Conservation (phyloP, 2,888 invertebrate species). For the Leucania comma region DNA sequence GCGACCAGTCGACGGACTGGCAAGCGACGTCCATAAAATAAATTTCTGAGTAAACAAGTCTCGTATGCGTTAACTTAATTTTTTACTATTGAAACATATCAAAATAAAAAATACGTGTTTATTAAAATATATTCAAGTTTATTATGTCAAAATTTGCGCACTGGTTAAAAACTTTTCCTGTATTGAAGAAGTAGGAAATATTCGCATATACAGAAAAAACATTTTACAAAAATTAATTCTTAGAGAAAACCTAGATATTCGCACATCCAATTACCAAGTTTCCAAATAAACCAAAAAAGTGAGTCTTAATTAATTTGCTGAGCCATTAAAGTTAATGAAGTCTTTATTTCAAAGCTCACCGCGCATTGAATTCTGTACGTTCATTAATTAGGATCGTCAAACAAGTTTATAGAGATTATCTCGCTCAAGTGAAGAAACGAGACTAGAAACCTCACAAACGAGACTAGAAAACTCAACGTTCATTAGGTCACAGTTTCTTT, state of each 20-base stretch:
- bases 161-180: too few species aligned
- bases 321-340: constrained; percentile 30
- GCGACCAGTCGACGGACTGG: too few species aligned
- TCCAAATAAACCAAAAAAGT: constrained; percentile 1
- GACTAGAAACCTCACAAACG: background rate
- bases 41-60: too few species aligned
- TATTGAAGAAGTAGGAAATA: too few species aligned
- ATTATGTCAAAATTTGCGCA: too few species aligned
- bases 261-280: background rate
- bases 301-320: constrained; percentile 16
- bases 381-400: constrained; percentile 3
- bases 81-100: too few species aligned
- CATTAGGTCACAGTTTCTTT: background rate
- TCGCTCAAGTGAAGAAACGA: background rate
- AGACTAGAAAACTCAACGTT: background rate
- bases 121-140: too few species aligned
- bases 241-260: background rate
- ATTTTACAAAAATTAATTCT: background rate
- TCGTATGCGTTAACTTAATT: too few species aligned
- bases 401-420: constrained; percentile 28
- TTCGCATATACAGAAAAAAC: background rate
- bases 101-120: too few species aligned
- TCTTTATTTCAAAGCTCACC: constrained; percentile 22
- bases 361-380: background rate
- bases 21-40: too few species aligned